Percentiles rank a stretch among this genome's conserved stretches.
These are phyloP conservation scores for Danio jaintianensis DNA, from an alignment of 2,797 vertebrate species.

Conservation along the genomic window DNA sequence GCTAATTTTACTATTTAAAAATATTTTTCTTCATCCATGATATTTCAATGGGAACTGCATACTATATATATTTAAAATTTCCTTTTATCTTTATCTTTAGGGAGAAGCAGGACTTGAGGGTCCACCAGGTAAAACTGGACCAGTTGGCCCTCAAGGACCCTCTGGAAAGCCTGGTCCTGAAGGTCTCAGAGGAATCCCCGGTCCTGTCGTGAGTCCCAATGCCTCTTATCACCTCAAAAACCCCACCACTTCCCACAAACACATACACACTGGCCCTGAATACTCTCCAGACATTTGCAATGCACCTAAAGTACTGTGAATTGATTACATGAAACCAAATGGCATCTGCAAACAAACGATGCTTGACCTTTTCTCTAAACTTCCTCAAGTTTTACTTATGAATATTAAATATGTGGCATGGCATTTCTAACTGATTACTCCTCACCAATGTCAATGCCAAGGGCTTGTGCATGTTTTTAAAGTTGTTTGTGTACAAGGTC, in stretches of 20 bases:
- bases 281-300: neutral
- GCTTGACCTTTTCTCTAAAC: slow-evolving; percentile 9
- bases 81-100: slow-evolving; percentile 69
- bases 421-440: slow-evolving; percentile 3
- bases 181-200: slow-evolving; percentile 95
- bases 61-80: too few relatives aligned
- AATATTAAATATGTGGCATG: slow-evolving; percentile 9
- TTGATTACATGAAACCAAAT: neutral
- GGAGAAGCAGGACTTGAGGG: slow-evolving; percentile 93
- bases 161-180: slow-evolving; percentile 96
- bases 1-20: neutral
- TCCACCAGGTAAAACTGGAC: slow-evolving; percentile 94
- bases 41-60: neutral
- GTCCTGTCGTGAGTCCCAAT: slow-evolving; percentile 88
- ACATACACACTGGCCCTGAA: neutral
- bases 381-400: neutral
- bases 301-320: neutral
- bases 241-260: neutral
- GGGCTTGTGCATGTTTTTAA: neutral
- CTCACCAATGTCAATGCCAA: neutral
- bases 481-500: neutral
- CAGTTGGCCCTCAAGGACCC: slow-evolving; percentile 95
- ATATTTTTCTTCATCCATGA: neutral
- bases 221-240: neutral
- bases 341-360: neutral